These are phyloP conservation scores for Scleropages formosus DNA, from an alignment of 2,797 vertebrate genomes.

Conservation along the genomic window DNA sequence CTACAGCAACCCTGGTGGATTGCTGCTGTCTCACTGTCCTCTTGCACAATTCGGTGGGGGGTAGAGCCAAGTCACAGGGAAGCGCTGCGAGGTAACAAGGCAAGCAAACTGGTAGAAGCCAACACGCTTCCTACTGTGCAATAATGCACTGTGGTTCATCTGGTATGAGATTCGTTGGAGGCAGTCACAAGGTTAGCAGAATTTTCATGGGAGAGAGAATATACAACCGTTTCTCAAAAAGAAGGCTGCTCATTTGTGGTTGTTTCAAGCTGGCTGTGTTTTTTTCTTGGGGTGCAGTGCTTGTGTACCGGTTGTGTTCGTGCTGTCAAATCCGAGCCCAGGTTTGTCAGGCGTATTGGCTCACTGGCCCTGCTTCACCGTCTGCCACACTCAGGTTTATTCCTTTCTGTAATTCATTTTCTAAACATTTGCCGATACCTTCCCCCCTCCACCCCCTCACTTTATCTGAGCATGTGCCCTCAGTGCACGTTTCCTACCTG, in stretches of 20 bases:
- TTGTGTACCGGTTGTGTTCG: conserved; percentile 15
- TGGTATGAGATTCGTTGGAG: background rate
- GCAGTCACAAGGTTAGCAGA: too few relatives aligned
- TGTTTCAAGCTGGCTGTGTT: conserved; percentile 1
- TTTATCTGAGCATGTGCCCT: background rate
- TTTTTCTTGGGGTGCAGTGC: background rate
- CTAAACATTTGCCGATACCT: background rate
- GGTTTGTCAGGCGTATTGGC: background rate
- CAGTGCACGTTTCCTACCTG: background rate
- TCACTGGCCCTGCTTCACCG: background rate
- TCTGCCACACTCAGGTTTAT: background rate
- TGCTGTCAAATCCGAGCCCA: background rate
- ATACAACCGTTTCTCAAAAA: background rate
- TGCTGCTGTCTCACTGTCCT: background rate
- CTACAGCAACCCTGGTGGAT: background rate
- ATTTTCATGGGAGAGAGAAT: background rate
- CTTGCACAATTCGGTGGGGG: background rate
- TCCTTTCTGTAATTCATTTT: background rate
- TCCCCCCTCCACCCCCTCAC: background rate
- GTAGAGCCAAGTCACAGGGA: background rate
- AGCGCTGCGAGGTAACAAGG: background rate
- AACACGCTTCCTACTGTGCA: too few relatives aligned
- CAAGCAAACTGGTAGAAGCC: background rate
- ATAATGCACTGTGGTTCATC: background rate
- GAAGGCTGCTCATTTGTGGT: background rate